Base-by-base conservation (phyloP, 1,140 invertebrate genomes). In the Drosophila saltans region DNA sequence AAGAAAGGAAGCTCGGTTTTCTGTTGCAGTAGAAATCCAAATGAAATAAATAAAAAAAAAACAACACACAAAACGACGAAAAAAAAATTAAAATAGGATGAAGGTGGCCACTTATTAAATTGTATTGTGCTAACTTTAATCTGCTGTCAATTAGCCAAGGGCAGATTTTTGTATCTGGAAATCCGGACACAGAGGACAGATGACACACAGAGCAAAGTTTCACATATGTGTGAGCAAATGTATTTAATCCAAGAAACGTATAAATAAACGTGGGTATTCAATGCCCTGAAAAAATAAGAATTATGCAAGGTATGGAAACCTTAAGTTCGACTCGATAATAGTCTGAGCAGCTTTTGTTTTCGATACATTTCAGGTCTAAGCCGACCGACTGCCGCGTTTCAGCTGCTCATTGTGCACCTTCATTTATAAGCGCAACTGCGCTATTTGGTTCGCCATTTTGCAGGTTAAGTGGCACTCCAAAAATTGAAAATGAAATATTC, bases 91-190 rank as follows among this genome's bases (percentile, higher is more conserved):
- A 36, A 36, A 36, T 36, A 3, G 6, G 6, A 28, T 55, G 9
- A 55, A 55, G 28, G 10, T 30, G 55, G 10, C 55, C 4, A 56
- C 24, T 33, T 75, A 67, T 75, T n/a, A 63, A 75, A 72, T 72
- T 59, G 72, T 63, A 75, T 63, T 73, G 40, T 59, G 48, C 59
- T 63, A 63, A 75, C 72, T 75, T 75, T 69, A 76, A 76, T 75
- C 72, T 45, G 72, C 59, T 43, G 73, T 66, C 73, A 76, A 76
- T 76, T 76, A 69, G 33, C 30, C 39, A 24, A 26, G 60, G 28
- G 2, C n/a, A 41, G 16, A 63, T 2, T 39, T 39, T 39, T 2
- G 24, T 48, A 16, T 3, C 4, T n/a, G n/a, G 41, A 5, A 16
- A 16, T 16, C 3, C 16, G 16, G 16, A 16, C 16, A 16, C 16